phyloP scores from a whole-genome alignment of 37 sponge, comb jelly and placozoan genomes.

The Bolinopsis microptera region DNA sequence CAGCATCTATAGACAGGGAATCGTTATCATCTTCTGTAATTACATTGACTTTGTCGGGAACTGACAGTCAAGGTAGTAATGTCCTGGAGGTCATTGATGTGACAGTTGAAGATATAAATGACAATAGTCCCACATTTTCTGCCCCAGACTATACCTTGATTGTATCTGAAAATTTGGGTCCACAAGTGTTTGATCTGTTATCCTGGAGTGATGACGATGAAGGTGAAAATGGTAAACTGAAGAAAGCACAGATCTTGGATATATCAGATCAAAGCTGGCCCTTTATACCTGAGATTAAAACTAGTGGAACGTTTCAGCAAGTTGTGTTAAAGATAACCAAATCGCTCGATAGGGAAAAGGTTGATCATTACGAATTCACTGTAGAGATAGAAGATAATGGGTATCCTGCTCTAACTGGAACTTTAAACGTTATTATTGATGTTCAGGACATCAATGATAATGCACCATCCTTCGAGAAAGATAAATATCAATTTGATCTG shows the following conservation, averaged over 20 bases:
- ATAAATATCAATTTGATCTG: background rate
- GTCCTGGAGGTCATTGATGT: constrained; percentile 1
- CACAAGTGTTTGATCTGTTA: background rate
- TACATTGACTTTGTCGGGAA: background rate
- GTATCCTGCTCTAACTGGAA: background rate
- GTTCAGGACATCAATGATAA: constrained; percentile 61
- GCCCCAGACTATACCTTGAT: background rate
- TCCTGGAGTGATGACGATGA: constrained; percentile 31
- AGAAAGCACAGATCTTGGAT: background rate
- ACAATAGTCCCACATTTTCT: constrained; percentile 2
- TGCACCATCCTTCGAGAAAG: background rate
- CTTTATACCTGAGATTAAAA: constrained; percentile 5
- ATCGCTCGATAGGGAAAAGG: constrained; percentile 33
- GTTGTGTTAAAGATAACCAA: constrained; percentile 8
- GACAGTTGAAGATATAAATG: constrained; percentile 16
- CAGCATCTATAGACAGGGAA: constrained; percentile 26
- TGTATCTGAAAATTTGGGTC: constrained; percentile 3
- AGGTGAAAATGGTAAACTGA: constrained; percentile 46
- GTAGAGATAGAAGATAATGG: constrained; percentile 46
- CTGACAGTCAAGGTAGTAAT: background rate
- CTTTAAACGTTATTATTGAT: background rate
- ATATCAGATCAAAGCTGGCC: constrained; percentile 62
- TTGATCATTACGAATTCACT: background rate
- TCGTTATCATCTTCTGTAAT: background rate
- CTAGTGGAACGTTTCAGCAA: constrained; percentile 2